These are phyloP conservation scores for Callocephalon fimbriatum DNA, from an alignment of 2,113 vertebrate genomes.

Conservation along the genomic window DNA sequence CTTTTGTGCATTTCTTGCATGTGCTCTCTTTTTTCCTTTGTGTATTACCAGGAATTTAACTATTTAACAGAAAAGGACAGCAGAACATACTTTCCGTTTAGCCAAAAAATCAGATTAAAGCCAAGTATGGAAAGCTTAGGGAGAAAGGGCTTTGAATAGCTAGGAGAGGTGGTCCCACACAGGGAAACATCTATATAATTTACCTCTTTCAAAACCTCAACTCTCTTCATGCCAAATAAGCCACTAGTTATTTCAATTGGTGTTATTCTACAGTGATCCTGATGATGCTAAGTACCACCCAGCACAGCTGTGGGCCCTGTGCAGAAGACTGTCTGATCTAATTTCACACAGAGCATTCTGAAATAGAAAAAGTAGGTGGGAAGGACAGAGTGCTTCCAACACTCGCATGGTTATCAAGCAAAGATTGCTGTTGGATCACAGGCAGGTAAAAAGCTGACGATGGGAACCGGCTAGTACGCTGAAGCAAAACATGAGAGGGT, in stretches of 20 bases:
- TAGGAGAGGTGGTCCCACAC: neutral
- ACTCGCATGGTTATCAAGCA: neutral
- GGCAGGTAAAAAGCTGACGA: neutral
- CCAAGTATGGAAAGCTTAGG: neutral
- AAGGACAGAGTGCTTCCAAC: neutral
- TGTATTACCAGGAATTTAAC: neutral
- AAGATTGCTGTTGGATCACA: neutral
- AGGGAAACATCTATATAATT: neutral
- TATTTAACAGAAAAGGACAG: neutral
- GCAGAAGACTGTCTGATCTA: neutral
- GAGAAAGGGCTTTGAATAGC: neutral
- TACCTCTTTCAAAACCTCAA: neutral
- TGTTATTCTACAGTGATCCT: neutral
- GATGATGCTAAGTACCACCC: neutral
- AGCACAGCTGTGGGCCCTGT: neutral
- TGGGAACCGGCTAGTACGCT: neutral
- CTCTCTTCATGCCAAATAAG: neutral
- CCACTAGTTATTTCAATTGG: neutral
- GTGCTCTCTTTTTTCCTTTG: neutral
- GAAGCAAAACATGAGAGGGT: neutral
- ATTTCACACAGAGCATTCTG: neutral
- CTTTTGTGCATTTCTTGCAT: neutral
- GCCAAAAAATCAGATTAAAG: neutral
- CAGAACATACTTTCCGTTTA: neutral
- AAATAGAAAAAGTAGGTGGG: neutral